Conservation (phyloP, 2,888 invertebrate genomes). For the Horisme vitalbata region DNA sequence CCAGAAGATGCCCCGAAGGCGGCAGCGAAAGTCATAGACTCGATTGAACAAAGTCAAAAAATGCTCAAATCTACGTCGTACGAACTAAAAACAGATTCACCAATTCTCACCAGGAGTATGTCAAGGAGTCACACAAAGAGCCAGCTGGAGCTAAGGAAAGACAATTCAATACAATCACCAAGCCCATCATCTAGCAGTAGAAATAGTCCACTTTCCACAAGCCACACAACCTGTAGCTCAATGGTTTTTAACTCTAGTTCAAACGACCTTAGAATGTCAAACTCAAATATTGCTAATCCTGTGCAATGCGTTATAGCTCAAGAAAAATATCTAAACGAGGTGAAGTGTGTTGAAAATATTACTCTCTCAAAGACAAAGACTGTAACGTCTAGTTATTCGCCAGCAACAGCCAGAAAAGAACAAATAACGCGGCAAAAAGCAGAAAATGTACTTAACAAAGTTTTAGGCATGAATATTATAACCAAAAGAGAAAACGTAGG, state of each 20-base stretch:
- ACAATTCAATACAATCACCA: slow-evolving; percentile 68
- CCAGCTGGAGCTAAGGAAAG: slow-evolving; percentile 71
- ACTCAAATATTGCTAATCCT: slow-evolving; percentile 73
- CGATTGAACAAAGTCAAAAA: slow-evolving; percentile 76
- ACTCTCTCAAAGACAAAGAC: slow-evolving; percentile 69
- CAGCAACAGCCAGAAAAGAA: slow-evolving; percentile 66
- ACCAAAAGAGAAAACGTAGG: slow-evolving; percentile 72
- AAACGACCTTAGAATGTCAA: slow-evolving; percentile 76
- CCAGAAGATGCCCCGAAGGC: slow-evolving; percentile 75
- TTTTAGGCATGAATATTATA: slow-evolving; percentile 75
- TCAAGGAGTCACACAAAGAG: slow-evolving; percentile 65
- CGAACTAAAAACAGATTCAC: slow-evolving; percentile 73
- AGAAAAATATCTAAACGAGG: slow-evolving; percentile 77
- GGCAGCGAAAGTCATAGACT: slow-evolving; percentile 74
- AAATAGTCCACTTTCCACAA: slow-evolving; percentile 77
- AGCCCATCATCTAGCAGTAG: slow-evolving; percentile 77
- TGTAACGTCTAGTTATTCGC: slow-evolving; percentile 58
- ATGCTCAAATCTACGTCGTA: slow-evolving; percentile 78
- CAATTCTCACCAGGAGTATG: slow-evolving; percentile 61
- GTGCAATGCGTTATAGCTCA: slow-evolving; percentile 80
- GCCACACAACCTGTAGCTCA: slow-evolving; percentile 79
- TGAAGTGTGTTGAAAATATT: slow-evolving; percentile 76
- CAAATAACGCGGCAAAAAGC: slow-evolving; percentile 75
- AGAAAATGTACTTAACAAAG: slow-evolving; percentile 75
- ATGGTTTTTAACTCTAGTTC: slow-evolving; percentile 81